Evolutionary conservation across 2,113 vertebrate genomes (phyloP), one percentile per base, ranked within the genome.

Genomic region (Nothoprocta perdicaria): DNA sequence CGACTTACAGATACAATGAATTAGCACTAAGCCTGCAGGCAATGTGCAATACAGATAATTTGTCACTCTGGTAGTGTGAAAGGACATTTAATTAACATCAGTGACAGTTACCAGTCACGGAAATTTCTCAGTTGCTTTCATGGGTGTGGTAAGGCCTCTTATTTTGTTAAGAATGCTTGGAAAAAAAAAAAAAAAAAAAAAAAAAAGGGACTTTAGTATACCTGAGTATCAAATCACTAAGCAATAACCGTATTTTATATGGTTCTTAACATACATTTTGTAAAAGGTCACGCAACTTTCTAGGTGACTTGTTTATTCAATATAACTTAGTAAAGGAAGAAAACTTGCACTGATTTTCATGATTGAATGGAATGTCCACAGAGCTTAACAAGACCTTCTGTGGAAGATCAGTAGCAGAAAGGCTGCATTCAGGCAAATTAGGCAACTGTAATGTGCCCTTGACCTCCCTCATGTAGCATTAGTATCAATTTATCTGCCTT

Each of bases 401-500:
- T 69, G 40, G 67, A 76, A 77, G 46, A 38, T 38, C 50, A 57
- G 53, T 5, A 87, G n/a, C 40, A 84, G 46, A 86, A 85, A 80
- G 19, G 71, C 8, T 1, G 0, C 50, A 40, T 69, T 83, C 83
- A 92, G 58, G 48, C n/a, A 95, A 90, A 91, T 79, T 24, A 72
- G 66, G n/a, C 15, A 45, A 48, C 52, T 60, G 6, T 61, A 80
- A 74, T 52, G 38, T 86, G 66, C 35, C 62, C 71, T 62, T 79
- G 66, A 92, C 45, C 86, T 88, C 46, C 84, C 24, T 81, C 27
- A 80, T 17, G 19, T 67, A 69, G 40, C 67, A 86, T 81, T 79
- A 84, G 84, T 84, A 88, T 80, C 72, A 92, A 83, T 92, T 81
- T 84, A 90, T 69, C 62, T 93, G 26, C 80, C 45, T 78, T 88